Evolutionary conservation across 2,113 vertebrate genomes (phyloP).

Genomic region (Lepus europaeus): DNA sequence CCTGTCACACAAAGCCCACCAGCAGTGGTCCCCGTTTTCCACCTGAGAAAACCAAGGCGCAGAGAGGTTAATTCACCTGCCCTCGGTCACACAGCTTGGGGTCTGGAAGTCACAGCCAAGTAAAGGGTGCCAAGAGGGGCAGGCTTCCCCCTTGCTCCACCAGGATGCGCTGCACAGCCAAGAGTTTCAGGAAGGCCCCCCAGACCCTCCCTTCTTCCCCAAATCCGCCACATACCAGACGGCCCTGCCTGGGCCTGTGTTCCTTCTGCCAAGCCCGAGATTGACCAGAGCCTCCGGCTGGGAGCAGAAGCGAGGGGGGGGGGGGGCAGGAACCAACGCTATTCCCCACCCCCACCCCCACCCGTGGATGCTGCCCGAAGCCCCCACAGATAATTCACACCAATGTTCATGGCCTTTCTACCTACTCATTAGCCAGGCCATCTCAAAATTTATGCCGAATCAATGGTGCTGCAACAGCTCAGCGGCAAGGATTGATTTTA

Average conservation of each 20-base stretch:
- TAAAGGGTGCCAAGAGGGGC: neutral
- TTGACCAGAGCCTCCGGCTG: neutral
- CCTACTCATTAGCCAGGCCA: constrained; percentile 53
- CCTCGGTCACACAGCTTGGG: neutral
- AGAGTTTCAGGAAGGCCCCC: neutral
- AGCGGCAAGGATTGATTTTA: constrained; percentile 46
- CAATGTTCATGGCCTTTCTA: neutral
- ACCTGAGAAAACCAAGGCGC: neutral
- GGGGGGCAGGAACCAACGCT: neutral
- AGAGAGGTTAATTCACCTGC: neutral
- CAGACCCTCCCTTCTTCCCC: neutral
- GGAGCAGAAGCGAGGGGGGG: neutral
- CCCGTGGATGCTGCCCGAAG: neutral
- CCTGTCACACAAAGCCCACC: neutral
- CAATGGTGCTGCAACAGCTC: constrained; percentile 47
- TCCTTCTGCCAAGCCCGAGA: too few relatives aligned
- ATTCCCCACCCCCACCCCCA: too few relatives aligned
- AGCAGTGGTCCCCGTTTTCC: neutral
- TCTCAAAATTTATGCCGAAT: constrained; percentile 64
- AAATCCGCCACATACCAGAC: neutral
- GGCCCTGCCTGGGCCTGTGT: neutral
- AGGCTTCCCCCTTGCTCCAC: neutral
- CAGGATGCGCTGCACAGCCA: neutral
- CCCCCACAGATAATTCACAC: constrained; percentile 14
- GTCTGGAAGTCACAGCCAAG: neutral